Evolutionary conservation across 2,888 invertebrate species (phyloP), one percentile per base, ranked within the genome.

Genomic region (Teleogryllus oceanicus): DNA sequence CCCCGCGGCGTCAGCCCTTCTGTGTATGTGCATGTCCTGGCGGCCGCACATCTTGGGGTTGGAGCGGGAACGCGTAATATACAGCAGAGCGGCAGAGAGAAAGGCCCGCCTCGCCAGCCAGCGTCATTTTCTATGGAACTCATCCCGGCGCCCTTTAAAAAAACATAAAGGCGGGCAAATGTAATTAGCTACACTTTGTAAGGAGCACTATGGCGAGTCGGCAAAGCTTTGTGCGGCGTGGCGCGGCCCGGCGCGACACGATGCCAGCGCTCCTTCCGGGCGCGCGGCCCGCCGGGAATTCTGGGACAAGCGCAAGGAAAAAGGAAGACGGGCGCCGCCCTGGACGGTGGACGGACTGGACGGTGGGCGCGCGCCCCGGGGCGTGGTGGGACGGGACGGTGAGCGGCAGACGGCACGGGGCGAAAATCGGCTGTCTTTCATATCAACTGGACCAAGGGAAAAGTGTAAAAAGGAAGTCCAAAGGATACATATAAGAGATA

Each of bases 401-500:
- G n/a, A 62, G n/a, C 16, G 62, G 62, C 13, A 62, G 16, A 62
- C 62, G 13, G 62, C 62, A n/a, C 37, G 77, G 20, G 77, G 50
- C 77, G 24, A 49, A 49, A 77, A 50, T 50, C 49, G 77, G 20
- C 77, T 50, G 76, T 79, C 79, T 79, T 79, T 79, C 77, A 76
- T 49, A 76, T 62, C 74, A 79, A 77, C 79, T 74, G 76, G 79
- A 79, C 79, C 79, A 76, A 51, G 76, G 79, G 76, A 62, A 79
- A 79, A 79, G 76, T 50, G 74, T 11, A 5, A 20, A 77, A 24
- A 50, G 21, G 20, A 78, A 79, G 50, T 50, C 50, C 75, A 76
- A 76, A 75, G 50, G 50, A 78, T 75, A 79, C 50, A 79, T 74
- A 79, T 49, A 79, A 78, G 74, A 50, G 37, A 74, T 62, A 74